Evolutionary conservation across 1,140 invertebrate species (phyloP), one percentile per base, ranked within the genome.

Genomic region (Chrysopa pallens): DNA sequence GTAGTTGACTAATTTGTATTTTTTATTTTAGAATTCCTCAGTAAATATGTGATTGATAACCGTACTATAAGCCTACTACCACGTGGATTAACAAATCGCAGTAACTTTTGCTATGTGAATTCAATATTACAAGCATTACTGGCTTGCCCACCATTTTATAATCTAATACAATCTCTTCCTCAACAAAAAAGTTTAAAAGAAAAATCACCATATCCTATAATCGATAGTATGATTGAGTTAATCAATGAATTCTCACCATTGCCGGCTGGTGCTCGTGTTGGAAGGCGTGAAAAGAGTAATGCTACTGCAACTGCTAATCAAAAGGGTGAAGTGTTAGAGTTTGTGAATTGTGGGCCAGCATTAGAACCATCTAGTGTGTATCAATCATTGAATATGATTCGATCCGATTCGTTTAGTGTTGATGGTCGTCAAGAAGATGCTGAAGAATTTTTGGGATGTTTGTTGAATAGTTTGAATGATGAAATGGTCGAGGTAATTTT

Each of bases 81-180:
- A 1, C 73, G 89, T 42, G 90, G 90, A 8, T 69, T 96, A 11
- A 84, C 78, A 31, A 95, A 95, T 63, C 75, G 80, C 40, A 87
- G 83, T 39, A 95, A 94, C 68, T 94, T 89, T 64, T 96, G 91
- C 64, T 96, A 94, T 55, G 87, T 93, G 23, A 95, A 96, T 65
- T 87, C 90, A 27, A 86, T 84, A 44, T 63, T 90, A 29, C 86
- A 91, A 67, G 88, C 90, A 1, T 63, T 95, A 39, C 66, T 95
- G 1, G 88, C 85, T 17, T 95, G 90, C 61, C 84, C 90, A 12
- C 87, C 90, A 1, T 89, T 96, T 65, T 93, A 88, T 58, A 90
- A 94, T 66, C 68, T 94, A 52, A 64, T 95, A 48, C 79, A 76
- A 50, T 73, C 78, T 36, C 60, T 84, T 49, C 72, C 74, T 6